phyloP scores from a whole-genome alignment of 2,113 vertebrate genomes.

The Copsychus sechellarum region DNA sequence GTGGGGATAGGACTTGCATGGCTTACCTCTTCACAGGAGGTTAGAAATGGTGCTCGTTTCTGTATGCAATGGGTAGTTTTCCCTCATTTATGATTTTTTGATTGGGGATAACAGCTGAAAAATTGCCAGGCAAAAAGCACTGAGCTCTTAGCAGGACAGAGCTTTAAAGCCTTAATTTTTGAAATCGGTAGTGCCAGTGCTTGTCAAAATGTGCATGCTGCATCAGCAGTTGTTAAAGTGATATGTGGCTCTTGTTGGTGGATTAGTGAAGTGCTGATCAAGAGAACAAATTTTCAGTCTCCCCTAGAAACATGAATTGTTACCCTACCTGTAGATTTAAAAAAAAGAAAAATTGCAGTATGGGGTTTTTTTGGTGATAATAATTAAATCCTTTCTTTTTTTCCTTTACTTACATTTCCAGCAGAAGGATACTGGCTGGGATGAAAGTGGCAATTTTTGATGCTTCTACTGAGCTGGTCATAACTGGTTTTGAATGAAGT shows the following conservation, averaged over 20 bases:
- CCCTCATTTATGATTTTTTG: not conserved
- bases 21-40: not conserved
- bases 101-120: slow-evolving; percentile 10
- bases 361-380: not conserved
- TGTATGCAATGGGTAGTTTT: not conserved
- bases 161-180: slow-evolving; percentile 1
- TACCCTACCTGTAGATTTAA: not conserved
- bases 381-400: not conserved
- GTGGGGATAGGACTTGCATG: not conserved
- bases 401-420: not conserved
- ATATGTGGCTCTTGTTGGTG: not conserved
- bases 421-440: not conserved
- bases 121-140: not conserved
- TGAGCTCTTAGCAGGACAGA: not conserved
- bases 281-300: not conserved
- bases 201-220: not conserved
- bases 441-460: not conserved
- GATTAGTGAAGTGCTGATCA: not conserved
- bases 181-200: not conserved
- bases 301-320: not conserved
- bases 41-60: not conserved
- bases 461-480: not conserved
- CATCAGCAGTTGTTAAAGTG: not conserved
- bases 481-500: not conserved
- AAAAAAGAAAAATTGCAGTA: not conserved